phyloP scores from a whole-genome alignment of 1,140 invertebrate genomes.

The Arion vulgaris region DNA sequence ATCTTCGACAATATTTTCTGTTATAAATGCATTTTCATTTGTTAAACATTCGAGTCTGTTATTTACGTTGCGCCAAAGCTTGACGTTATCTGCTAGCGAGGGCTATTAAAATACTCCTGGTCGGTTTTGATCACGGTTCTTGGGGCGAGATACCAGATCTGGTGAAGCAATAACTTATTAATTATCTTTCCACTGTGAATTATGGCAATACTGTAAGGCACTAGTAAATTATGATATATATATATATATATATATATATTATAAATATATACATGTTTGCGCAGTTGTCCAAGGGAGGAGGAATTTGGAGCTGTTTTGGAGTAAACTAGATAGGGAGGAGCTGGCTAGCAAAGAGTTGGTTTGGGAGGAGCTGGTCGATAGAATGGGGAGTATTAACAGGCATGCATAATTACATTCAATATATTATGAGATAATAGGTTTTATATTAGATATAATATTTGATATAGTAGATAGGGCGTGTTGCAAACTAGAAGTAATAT shows the following conservation, averaged over 20 bases:
- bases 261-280: neutral
- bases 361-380: neutral
- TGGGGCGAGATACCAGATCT: neutral
- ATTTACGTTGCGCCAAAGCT: neutral
- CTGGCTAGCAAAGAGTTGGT: neutral
- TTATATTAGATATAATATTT: too few species aligned
- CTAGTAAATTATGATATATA: constrained; percentile 8
- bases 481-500: too few species aligned
- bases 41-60: neutral
- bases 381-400: too few species aligned
- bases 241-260: neutral
- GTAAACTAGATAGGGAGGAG: neutral
- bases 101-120: neutral
- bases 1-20: neutral
- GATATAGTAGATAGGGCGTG: too few species aligned
- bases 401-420: too few species aligned
- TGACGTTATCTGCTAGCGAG: neutral
- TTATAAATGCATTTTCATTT: constrained; percentile 13
- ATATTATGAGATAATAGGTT: too few species aligned
- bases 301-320: neutral
- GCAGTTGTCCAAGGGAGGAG: neutral
- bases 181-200: neutral
- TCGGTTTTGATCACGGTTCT: neutral
- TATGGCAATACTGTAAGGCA: neutral
- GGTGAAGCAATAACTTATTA: constrained; percentile 1